Evolutionary conservation across 2,113 vertebrate species (phyloP).

Genomic region (Oriolus oriolus): DNA sequence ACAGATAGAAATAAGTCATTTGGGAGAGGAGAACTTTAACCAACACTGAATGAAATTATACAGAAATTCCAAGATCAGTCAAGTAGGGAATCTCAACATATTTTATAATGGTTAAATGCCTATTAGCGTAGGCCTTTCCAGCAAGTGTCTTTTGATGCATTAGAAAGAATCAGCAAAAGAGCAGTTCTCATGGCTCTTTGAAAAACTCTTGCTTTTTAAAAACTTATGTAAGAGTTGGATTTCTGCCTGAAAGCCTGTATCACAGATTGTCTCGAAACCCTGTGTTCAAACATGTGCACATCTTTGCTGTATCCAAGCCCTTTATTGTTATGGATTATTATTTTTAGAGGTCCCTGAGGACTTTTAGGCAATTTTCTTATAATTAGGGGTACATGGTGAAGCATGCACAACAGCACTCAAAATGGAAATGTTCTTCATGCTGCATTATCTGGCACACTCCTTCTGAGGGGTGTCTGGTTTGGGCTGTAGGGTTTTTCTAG

Average conservation of each 20-base stretch:
- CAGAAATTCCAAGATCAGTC: background rate
- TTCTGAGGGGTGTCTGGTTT: background rate
- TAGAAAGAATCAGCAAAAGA: background rate
- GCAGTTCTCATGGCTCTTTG: background rate
- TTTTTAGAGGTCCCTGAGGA: background rate
- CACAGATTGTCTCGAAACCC: background rate
- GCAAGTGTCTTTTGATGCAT: background rate
- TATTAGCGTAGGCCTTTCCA: background rate
- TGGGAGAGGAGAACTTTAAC: background rate
- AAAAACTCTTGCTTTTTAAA: background rate
- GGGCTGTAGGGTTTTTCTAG: slow-evolving; percentile 1
- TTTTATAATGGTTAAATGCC: background rate
- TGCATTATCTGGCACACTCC: background rate
- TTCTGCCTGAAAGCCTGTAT: background rate
- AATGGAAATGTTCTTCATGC: background rate
- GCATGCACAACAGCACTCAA: background rate
- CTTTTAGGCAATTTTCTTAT: background rate
- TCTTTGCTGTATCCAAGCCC: background rate
- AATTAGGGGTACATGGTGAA: background rate
- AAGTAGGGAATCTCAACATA: background rate
- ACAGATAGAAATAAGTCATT: background rate
- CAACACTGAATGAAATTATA: background rate
- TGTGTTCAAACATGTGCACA: background rate
- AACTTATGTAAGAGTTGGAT: background rate
- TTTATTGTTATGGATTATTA: background rate